Percentiles rank a stretch among this genome's conserved stretches.
These are phyloP conservation scores for Saturnia pavonia DNA, from an alignment of 2,888 invertebrate genomes.

Conservation along the genomic window DNA sequence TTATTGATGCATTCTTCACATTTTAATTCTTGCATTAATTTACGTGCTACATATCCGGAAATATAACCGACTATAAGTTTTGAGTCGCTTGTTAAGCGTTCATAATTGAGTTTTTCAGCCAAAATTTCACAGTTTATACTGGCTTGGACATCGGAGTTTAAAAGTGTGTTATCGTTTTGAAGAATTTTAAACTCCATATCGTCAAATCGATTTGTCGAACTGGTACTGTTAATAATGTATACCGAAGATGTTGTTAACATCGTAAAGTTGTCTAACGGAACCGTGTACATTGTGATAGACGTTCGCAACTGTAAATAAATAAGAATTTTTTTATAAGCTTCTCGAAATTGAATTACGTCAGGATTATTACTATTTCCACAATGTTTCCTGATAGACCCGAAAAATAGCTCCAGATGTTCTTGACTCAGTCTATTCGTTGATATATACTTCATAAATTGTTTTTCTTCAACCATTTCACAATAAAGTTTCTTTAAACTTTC, in stretches of 20 bases:
- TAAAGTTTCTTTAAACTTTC: constrained; percentile 13
- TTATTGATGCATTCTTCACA: constrained; percentile 19
- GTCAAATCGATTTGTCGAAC: constrained; percentile 18
- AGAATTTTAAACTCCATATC: constrained; percentile 24
- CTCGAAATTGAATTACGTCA: constrained; percentile 24
- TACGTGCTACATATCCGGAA: constrained; percentile 4
- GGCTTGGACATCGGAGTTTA: constrained; percentile 23
- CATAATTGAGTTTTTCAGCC: constrained; percentile 20
- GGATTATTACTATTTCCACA: constrained; percentile 27
- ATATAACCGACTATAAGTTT: constrained; percentile 7
- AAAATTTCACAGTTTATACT: constrained; percentile 27
- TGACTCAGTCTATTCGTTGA: constrained; percentile 6
- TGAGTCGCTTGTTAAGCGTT: constrained; percentile 10
- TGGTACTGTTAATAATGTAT: constrained; percentile 21
- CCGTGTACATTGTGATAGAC: constrained; percentile 25
- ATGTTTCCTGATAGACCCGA: constrained; percentile 23
- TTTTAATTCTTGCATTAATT: background rate
- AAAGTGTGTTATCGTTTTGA: constrained; percentile 8
- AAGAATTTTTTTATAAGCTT: constrained; percentile 27
- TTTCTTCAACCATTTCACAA: constrained; percentile 7
- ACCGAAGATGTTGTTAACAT: constrained; percentile 11
- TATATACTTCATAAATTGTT: background rate
- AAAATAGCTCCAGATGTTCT: constrained; percentile 21
- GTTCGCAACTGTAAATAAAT: constrained; percentile 26
- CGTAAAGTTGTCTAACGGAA: constrained; percentile 28